Conservation (phyloP, 2,113 vertebrate genomes). For the Nyctibius bracteatus region DNA sequence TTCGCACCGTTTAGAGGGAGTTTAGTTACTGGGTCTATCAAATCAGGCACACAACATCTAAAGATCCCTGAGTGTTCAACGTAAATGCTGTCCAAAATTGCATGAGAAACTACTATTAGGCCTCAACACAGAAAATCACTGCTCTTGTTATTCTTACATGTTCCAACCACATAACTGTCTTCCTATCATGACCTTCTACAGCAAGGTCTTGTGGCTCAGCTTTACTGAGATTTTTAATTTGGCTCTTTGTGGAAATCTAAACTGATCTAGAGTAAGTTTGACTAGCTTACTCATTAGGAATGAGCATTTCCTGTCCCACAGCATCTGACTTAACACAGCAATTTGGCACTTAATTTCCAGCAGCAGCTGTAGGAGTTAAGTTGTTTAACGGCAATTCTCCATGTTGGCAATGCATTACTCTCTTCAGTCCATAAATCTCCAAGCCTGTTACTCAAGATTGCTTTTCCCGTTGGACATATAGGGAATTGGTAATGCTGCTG, state of each 20-base stretch:
- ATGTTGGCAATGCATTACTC: not conserved
- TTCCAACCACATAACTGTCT: not conserved
- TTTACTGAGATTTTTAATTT: not conserved
- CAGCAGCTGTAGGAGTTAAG: not conserved
- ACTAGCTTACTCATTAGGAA: not conserved
- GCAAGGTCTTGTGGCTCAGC: not conserved
- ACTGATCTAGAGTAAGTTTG: not conserved
- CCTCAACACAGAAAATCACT: not conserved
- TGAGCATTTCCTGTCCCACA: not conserved
- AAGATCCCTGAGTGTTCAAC: not conserved
- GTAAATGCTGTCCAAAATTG: not conserved
- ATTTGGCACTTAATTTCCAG: not conserved
- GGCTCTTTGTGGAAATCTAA: not conserved
- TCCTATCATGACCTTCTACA: not conserved
- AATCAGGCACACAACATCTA: not conserved
- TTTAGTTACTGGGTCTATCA: not conserved
- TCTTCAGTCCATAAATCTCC: not conserved
- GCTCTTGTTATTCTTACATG: not conserved
- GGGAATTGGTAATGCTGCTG: not conserved
- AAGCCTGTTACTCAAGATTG: not conserved
- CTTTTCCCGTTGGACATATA: not conserved
- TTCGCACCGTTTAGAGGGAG: not conserved
- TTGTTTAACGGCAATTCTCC: not conserved
- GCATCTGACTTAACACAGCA: not conserved
- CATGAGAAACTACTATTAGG: not conserved